A percentile compares a stretch with the other conserved stretches of the same genome.
Conservation (phyloP, 2,797 vertebrate species). For the Rhinophrynus dorsalis region DNA sequence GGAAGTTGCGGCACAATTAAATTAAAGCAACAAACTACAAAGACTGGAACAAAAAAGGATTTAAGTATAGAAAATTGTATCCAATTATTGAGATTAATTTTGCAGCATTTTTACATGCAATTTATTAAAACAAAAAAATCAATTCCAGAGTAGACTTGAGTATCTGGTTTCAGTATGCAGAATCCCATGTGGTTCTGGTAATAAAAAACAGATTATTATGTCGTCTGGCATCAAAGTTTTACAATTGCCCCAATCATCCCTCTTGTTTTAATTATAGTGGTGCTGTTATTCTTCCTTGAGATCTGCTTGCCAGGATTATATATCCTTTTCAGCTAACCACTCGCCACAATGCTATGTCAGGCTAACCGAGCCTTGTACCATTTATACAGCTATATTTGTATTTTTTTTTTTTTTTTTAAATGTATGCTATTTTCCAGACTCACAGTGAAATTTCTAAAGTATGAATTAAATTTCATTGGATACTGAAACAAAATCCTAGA, state of each 20-base stretch:
- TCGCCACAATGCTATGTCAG: not conserved
- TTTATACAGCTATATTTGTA: not conserved
- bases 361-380: not conserved
- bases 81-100: not conserved
- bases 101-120: slow-evolving; percentile 8
- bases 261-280: slow-evolving; percentile 2
- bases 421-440: not conserved
- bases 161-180: slow-evolving; percentile 5
- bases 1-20: not conserved
- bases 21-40: not conserved
- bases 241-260: not conserved
- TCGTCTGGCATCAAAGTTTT: not conserved
- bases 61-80: not conserved
- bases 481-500: too few relatives aligned
- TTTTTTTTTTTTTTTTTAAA: too few relatives aligned
- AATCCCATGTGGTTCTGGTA: slow-evolving; percentile 2
- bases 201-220: slow-evolving; percentile 21
- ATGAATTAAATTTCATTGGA: too few relatives aligned
- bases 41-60: not conserved
- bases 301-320: slow-evolving; percentile 3
- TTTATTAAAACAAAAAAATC: not conserved
- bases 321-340: not conserved
- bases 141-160: not conserved
- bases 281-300: not conserved
- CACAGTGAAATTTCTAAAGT: too few relatives aligned